These are phyloP conservation scores for Oceanodroma tethys DNA, from an alignment of 2,113 vertebrate species.

Conservation along the genomic window DNA sequence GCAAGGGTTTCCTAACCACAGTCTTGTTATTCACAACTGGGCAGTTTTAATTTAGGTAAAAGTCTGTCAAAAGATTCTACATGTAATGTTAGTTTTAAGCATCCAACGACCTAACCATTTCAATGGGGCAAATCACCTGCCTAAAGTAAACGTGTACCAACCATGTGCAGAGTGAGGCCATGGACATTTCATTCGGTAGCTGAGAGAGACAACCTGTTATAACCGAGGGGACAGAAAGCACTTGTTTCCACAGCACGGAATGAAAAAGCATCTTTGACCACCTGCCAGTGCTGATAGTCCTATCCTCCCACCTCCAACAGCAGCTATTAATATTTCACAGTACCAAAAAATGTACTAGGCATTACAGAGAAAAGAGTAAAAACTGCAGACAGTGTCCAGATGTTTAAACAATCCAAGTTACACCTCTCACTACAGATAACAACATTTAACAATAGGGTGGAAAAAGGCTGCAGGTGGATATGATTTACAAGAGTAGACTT, in stretches of 20 bases:
- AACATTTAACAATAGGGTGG: not conserved
- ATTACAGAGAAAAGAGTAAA: not conserved
- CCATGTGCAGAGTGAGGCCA: fast-evolving
- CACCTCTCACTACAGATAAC: not conserved
- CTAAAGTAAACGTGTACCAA: not conserved
- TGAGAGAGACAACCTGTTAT: not conserved
- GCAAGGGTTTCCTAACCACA: not conserved
- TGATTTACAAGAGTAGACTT: not conserved
- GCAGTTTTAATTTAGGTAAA: not conserved
- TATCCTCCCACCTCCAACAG: not conserved
- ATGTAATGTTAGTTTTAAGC: not conserved
- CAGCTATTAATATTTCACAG: not conserved
- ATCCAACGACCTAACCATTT: not conserved
- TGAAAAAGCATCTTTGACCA: not conserved
- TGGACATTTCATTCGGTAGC: not conserved
- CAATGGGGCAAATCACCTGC: not conserved
- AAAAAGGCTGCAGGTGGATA: not conserved
- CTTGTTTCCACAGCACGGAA: not conserved
- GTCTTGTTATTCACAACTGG: not conserved
- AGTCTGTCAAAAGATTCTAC: not conserved
- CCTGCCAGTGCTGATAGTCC: not conserved
- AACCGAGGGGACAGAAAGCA: not conserved
- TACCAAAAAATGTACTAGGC: not conserved
- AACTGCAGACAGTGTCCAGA: not conserved
- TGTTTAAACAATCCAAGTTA: not conserved